Base-by-base conservation (phyloP, 2,113 vertebrate genomes). In the Apteryx owenii region DNA sequence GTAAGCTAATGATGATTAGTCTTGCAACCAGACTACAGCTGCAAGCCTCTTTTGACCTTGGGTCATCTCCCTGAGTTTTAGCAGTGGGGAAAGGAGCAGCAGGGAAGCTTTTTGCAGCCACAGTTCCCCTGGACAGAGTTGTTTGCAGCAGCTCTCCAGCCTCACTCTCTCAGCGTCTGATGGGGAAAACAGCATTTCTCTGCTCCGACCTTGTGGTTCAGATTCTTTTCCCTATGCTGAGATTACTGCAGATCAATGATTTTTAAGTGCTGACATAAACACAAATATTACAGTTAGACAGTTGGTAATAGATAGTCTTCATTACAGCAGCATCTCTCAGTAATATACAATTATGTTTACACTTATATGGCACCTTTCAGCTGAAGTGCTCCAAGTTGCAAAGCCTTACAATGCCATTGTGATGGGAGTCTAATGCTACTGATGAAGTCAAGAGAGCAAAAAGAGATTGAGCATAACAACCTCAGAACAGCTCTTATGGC, bases 211-310 rank as follows among this genome's bases (percentile, higher is more conserved):
- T 91, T 90, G 36, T 68, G 62, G 33, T 84, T 88, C 71, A 71
- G 85, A 93, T 91, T 61, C 54, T 90, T 93, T 83, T 36, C 75
- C 85, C 61, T 44, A 48, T 40, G 70, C 22, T 0, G 4, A 44
- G 38, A 62, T 97, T 96, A 93, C 88, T 94, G 82, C 85, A 78
- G 95, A 96, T 97, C 93, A 95, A 95, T 96, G 94, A 40, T 81
- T 96, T 96, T 94, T 88, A 96, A 94, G 93, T 91, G 94, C 91
- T 94, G 95, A 95, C 89, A 95, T 94, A 97, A 95, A 96, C 94
- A 97, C 87, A 91, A 90, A 95, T 95, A 90, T 92, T 95, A 89
- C 85, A 93, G 68, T 81, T 56, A 66, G 53, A 82, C 90, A 90
- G 51, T 83, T 93, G 84, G 75, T 85, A 95, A 95, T 54, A 82